A percentile compares a stretch with the other conserved stretches of the same genome.
Conservation (phyloP, 2,888 invertebrate species). For the Drosophila niveifrons region DNA sequence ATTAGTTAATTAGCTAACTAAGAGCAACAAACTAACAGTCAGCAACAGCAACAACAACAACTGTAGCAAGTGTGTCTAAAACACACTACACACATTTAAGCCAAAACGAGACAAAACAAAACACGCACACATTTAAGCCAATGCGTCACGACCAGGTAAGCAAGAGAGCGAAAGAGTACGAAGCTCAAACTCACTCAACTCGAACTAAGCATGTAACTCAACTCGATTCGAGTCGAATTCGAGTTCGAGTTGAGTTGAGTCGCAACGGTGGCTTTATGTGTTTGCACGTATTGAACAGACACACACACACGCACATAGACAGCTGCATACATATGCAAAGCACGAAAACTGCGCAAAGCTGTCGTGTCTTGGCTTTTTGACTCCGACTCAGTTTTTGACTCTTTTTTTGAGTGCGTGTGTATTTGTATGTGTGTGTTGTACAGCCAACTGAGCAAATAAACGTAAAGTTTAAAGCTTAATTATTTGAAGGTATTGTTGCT, state of each 20-base stretch:
- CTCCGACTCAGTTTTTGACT: conserved; percentile 20
- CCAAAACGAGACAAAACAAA: conserved; percentile 37
- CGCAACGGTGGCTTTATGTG: conserved; percentile 36
- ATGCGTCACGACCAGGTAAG: conserved; percentile 48
- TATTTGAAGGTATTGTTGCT: conserved; percentile 22
- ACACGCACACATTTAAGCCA: conserved; percentile 23
- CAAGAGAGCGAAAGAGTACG: conserved; percentile 14
- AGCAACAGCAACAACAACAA: conserved; percentile 34
- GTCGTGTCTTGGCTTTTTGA: conserved; percentile 36
- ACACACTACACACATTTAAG: conserved; percentile 9
- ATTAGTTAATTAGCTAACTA: conserved; percentile 27
- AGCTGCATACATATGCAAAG: conserved; percentile 17
- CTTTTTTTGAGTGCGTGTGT: not conserved
- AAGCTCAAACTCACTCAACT: conserved; percentile 40
- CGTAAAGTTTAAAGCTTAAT: conserved; percentile 34
- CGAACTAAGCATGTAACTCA: conserved; percentile 22
- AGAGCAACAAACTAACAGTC: conserved; percentile 24
- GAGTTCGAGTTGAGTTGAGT: conserved; percentile 9
- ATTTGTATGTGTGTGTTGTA: conserved; percentile 19
- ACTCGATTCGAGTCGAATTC: conserved; percentile 18
- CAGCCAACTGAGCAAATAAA: conserved; percentile 51
- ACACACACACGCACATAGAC: conserved; percentile 9
- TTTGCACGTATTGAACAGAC: conserved; percentile 21
- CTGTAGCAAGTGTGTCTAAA: conserved; percentile 27
- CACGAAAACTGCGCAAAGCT: conserved; percentile 34